phyloP scores from a whole-genome alignment of 2,888 invertebrate genomes.

The Chouioia cunea region DNA sequence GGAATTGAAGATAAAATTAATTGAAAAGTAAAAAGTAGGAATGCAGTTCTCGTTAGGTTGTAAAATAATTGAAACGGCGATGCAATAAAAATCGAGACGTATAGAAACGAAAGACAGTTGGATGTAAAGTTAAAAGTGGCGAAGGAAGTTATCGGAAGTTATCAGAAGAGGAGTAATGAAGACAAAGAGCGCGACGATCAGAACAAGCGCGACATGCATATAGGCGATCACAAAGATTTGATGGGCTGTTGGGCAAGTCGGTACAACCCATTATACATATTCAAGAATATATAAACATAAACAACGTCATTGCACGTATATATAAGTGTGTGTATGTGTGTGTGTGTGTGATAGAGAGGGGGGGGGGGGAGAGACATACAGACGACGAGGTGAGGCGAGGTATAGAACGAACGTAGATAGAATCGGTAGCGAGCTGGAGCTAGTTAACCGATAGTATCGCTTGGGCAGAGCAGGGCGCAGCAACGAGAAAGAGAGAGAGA shows the following conservation, averaged over 20 bases:
- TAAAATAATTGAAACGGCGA: slow-evolving; percentile 23
- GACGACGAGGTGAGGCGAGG: no score
- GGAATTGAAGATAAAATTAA: no score
- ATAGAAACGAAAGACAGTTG: slow-evolving; percentile 16
- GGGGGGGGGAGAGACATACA: no score
- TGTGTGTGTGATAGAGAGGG: neutral
- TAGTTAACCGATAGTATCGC: slow-evolving; percentile 73
- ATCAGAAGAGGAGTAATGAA: slow-evolving; percentile 37
- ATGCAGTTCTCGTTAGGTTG: neutral
- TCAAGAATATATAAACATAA: slow-evolving; percentile 19
- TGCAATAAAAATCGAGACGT: neutral
- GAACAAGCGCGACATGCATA: neutral
- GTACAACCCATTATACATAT: neutral
- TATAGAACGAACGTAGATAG: slow-evolving; percentile 62
- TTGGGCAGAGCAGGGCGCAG: slow-evolving; percentile 65
- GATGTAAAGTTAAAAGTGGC: no score
- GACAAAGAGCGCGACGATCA: slow-evolving; percentile 21
- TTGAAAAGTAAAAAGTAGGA: no score
- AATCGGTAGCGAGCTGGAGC: slow-evolving; percentile 71
- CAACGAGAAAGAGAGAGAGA: slow-evolving; percentile 54
- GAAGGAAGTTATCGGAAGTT: no score
- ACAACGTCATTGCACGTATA: slow-evolving; percentile 52
- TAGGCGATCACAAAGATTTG: neutral
- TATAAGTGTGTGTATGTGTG: neutral
- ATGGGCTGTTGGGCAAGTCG: neutral